These are phyloP conservation scores for Solea solea DNA, from an alignment of 2,113 vertebrate species.

Conservation along the genomic window DNA sequence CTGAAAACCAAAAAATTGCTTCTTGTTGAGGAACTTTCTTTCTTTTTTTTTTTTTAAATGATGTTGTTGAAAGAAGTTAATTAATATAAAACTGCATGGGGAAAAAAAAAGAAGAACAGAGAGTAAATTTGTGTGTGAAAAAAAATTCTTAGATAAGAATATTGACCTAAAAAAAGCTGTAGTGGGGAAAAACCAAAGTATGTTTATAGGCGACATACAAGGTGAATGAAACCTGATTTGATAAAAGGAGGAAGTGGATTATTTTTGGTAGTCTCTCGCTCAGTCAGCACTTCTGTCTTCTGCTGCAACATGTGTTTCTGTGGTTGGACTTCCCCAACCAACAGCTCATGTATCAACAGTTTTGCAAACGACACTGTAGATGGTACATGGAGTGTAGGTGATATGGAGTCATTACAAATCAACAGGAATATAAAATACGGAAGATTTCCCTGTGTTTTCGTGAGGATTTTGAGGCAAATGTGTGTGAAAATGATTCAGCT, in stretches of 20 bases:
- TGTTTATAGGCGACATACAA: background rate
- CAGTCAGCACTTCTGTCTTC: constrained; percentile 55
- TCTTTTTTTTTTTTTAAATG: too few relatives aligned
- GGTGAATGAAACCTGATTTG: constrained; percentile 21
- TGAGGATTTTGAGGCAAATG: background rate
- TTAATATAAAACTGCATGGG: too few relatives aligned
- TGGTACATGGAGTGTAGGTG: background rate
- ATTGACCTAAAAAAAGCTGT: too few relatives aligned
- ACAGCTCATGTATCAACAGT: background rate
- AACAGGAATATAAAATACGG: background rate
- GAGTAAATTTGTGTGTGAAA: too few relatives aligned
- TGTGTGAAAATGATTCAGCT: background rate
- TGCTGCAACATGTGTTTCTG: constrained; percentile 1
- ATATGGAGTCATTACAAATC: background rate
- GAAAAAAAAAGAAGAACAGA: too few relatives aligned
- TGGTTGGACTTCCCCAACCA: constrained; percentile 12
- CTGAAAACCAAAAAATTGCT: too few relatives aligned
- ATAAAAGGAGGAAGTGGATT: constrained; percentile 47
- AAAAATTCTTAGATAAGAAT: too few relatives aligned
- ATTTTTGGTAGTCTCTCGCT: constrained; percentile 21
- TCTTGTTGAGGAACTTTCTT: too few relatives aligned
- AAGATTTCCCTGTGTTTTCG: background rate
- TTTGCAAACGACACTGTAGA: background rate
- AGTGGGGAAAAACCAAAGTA: background rate
- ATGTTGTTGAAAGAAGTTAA: too few relatives aligned